A percentile compares a stretch with the other conserved stretches of the same genome.
phyloP scores from a whole-genome alignment of 2,113 vertebrate genomes.

The Trematocara variabile region DNA sequence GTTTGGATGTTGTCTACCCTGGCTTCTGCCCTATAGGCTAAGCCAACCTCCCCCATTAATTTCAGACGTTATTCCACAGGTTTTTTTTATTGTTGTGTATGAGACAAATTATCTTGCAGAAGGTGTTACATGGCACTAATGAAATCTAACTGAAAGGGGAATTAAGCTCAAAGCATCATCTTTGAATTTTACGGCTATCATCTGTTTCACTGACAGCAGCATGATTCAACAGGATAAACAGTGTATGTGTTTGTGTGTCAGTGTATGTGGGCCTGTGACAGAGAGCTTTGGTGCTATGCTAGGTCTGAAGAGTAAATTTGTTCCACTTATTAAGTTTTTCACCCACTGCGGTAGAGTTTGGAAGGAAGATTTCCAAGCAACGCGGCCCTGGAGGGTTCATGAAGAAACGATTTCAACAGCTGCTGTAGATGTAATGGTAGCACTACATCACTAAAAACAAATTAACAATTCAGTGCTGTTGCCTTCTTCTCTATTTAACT shows the following conservation, averaged over 20 bases:
- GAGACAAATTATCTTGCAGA: constrained; percentile 10
- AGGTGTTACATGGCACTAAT: constrained; percentile 17
- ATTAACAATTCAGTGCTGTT: constrained; percentile 7
- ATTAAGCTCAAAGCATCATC: constrained; percentile 8
- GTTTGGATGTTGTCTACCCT: background rate
- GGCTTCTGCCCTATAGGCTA: background rate
- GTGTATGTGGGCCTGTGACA: background rate
- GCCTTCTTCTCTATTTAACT: background rate
- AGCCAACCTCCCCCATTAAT: background rate
- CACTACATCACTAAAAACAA: constrained; percentile 40
- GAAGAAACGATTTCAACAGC: constrained; percentile 32
- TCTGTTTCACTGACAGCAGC: constrained; percentile 31
- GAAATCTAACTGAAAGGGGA: constrained; percentile 28
- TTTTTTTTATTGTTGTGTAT: background rate
- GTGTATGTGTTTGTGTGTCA: background rate
- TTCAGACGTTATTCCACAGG: background rate
- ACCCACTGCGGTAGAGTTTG: constrained; percentile 1
- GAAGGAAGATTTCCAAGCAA: constrained; percentile 20
- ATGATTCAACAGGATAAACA: constrained; percentile 28
- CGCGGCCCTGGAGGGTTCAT: constrained; percentile 20
- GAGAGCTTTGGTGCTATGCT: background rate
- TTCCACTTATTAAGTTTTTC: constrained; percentile 50
- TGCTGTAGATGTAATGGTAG: constrained; percentile 43
- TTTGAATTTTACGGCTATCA: constrained; percentile 5
- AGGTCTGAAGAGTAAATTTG: constrained; percentile 37